A percentile compares a stretch with the other conserved stretches of the same genome.
These are phyloP conservation scores for Marmota monax DNA, from an alignment of 2,113 vertebrate species.

Conservation along the genomic window DNA sequence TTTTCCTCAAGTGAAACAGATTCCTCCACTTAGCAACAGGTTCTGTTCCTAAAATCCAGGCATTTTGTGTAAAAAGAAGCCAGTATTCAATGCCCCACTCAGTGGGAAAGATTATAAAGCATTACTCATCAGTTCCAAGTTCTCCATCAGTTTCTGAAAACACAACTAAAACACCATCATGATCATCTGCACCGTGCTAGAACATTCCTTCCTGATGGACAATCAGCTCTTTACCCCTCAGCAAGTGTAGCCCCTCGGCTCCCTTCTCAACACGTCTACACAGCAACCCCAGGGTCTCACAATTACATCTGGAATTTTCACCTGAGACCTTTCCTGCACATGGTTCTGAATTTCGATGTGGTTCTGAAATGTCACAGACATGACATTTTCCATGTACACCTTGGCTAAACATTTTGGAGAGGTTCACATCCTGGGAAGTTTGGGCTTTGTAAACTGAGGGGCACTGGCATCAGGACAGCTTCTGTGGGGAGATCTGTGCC, in stretches of 20 bases:
- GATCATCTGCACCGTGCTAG: rapidly evolving
- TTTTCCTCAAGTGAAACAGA: background rate
- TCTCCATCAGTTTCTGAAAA: background rate
- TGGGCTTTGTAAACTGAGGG: background rate
- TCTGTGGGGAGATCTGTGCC: rapidly evolving
- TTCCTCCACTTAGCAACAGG: background rate
- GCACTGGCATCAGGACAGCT: background rate
- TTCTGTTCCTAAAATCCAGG: slow-evolving; percentile 1
- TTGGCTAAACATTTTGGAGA: background rate
- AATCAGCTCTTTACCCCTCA: no score
- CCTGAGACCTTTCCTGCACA: background rate
- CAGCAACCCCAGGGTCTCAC: background rate
- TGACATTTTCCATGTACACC: background rate
- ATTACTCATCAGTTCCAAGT: background rate
- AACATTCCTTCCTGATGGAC: background rate
- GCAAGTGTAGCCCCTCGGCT: rapidly evolving
- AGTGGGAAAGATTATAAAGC: background rate
- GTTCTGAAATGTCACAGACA: no score
- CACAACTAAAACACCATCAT: background rate
- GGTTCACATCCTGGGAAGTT: rapidly evolving
- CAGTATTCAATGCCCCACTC: background rate
- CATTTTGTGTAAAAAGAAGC: background rate
- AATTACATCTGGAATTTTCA: background rate
- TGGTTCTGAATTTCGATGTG: background rate
- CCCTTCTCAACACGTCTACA: background rate